Evolutionary conservation across 2,113 vertebrate species (phyloP).

Genomic region (Colossoma macropomum): DNA sequence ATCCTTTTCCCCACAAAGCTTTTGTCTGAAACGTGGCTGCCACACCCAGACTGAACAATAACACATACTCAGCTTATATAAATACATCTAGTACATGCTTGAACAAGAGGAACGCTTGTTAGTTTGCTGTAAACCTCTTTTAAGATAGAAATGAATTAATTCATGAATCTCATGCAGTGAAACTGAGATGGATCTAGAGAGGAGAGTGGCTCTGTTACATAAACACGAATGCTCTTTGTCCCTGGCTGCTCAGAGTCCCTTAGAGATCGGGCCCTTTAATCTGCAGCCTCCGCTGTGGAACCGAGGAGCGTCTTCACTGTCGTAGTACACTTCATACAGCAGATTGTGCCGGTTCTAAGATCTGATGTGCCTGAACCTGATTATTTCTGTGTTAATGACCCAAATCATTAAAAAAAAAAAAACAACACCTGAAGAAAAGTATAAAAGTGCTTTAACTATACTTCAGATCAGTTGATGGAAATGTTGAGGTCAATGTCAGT

Average conservation of each 20-base stretch:
- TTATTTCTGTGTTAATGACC: too few relatives aligned
- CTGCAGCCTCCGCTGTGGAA: background rate
- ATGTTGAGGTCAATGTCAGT: too few relatives aligned
- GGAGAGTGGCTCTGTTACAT: background rate
- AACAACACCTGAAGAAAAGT: too few relatives aligned
- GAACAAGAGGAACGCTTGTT: background rate
- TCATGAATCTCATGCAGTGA: background rate
- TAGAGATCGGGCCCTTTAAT: background rate
- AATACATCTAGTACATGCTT: background rate
- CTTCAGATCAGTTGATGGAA: too few relatives aligned
- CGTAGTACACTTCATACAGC: background rate
- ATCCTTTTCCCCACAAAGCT: conserved; percentile 26
- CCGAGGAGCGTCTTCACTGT: background rate
- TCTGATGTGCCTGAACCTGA: background rate
- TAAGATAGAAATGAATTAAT: background rate
- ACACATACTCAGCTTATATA: too few relatives aligned
- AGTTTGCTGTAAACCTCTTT: background rate
- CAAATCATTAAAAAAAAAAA: too few relatives aligned
- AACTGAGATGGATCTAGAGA: background rate
- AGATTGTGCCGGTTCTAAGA: too few relatives aligned
- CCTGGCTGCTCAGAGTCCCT: background rate
- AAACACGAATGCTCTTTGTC: background rate
- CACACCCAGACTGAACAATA: background rate
- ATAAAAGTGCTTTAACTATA: too few relatives aligned
- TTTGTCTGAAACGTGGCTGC: conserved; percentile 17